Percentiles rank a stretch among this genome's conserved stretches.
phyloP scores from a whole-genome alignment of 2,113 vertebrate genomes.

The Coptodon rendalli region DNA sequence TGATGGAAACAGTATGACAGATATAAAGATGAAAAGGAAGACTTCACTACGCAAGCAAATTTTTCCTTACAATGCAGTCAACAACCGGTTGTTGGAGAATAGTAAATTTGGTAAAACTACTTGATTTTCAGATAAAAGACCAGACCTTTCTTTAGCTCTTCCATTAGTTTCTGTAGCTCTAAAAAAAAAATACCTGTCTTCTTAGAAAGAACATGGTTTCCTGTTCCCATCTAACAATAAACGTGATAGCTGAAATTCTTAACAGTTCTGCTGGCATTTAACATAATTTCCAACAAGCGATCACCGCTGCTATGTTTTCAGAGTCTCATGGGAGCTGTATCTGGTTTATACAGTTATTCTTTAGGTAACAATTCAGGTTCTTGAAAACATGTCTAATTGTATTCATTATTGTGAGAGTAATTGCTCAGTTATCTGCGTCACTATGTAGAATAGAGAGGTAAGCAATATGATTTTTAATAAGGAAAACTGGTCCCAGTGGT shows the following conservation, averaged over 20 bases:
- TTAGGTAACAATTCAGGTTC: neutral
- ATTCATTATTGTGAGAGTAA: neutral
- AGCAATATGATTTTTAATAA: neutral
- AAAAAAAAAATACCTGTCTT: neutral
- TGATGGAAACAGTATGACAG: neutral
- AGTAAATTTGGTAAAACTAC: neutral
- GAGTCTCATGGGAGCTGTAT: neutral
- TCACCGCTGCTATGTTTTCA: neutral
- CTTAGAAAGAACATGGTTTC: neutral
- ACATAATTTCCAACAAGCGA: neutral
- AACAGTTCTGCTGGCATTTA: neutral
- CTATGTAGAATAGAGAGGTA: neutral
- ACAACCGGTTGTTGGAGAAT: neutral
- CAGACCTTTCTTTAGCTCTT: neutral
- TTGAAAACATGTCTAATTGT: neutral
- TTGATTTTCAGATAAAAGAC: neutral
- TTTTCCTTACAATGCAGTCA: neutral
- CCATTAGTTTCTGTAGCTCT: neutral
- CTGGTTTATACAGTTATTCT: neutral
- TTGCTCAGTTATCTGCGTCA: neutral
- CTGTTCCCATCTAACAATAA: neutral
- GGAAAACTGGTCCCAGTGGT: neutral
- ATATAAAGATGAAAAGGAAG: neutral
- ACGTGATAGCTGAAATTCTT: neutral
- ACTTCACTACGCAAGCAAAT: neutral